Evolutionary conservation across 2,797 vertebrate genomes (phyloP).

Genomic region (Luscinia megarhynchos): DNA sequence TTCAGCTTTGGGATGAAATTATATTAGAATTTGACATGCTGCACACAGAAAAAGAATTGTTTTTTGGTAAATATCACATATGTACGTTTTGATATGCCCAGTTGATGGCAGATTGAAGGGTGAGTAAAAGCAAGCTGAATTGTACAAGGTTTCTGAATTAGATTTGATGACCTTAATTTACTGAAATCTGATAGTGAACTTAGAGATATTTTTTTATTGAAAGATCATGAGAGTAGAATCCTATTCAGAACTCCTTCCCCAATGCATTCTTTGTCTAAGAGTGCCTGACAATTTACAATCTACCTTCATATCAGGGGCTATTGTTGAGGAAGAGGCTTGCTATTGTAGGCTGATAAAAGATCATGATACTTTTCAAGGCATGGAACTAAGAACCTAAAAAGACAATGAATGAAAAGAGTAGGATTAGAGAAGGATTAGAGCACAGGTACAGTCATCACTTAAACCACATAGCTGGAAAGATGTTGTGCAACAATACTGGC

Average conservation of each 20-base stretch:
- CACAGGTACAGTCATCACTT: background rate
- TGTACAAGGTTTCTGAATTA: conserved; percentile 41
- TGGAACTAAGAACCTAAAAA: background rate
- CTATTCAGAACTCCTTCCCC: conserved; percentile 40
- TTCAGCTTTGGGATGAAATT: background rate
- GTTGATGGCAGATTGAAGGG: background rate
- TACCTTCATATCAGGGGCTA: conserved; percentile 40
- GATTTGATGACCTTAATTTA: conserved; percentile 41
- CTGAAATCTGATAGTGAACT: conserved; percentile 41
- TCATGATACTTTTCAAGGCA: background rate
- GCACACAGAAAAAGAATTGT: background rate
- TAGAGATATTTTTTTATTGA: conserved; percentile 24
- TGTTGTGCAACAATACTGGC: background rate
- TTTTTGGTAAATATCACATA: background rate
- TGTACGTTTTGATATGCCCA: background rate
- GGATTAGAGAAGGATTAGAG: background rate
- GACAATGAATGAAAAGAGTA: background rate
- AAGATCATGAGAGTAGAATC: conserved; percentile 37
- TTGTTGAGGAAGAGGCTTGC: conserved; percentile 10
- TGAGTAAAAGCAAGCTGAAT: conserved; percentile 47
- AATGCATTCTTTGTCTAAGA: conserved; percentile 42
- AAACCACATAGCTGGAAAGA: background rate
- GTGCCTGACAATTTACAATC: conserved; percentile 1
- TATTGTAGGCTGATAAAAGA: background rate
- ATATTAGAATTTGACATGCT: background rate